These are phyloP conservation scores for Corythornis madagascariensis DNA, from an alignment of 2,113 vertebrate species.

Conservation along the genomic window DNA sequence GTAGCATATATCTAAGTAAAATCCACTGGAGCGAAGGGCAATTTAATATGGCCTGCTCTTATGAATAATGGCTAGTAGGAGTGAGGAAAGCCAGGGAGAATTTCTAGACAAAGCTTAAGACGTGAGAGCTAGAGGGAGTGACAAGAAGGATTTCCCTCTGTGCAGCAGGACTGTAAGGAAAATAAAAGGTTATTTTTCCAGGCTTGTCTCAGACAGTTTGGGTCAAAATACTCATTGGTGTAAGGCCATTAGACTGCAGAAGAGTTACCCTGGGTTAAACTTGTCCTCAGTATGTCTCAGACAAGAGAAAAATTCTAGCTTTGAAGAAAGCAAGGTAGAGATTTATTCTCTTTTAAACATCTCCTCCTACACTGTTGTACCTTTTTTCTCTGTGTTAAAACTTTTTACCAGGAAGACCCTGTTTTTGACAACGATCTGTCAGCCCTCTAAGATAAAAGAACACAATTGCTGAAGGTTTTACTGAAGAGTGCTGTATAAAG, in stretches of 20 bases:
- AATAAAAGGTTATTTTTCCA: constrained; percentile 30
- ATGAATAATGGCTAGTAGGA: background rate
- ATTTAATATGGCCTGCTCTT: background rate
- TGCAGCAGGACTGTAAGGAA: background rate
- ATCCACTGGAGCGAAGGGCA: background rate
- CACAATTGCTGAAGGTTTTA: background rate
- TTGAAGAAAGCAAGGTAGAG: constrained; percentile 29
- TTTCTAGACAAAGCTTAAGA: background rate
- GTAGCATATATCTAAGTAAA: background rate
- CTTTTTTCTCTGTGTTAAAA: background rate
- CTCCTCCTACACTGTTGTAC: constrained; percentile 41
- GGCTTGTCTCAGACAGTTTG: background rate
- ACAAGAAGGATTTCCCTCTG: constrained; percentile 28
- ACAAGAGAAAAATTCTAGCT: background rate
- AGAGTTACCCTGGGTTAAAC: constrained; percentile 28
- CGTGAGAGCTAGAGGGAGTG: background rate
- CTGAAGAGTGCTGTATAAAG: background rate
- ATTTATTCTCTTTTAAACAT: constrained; percentile 38
- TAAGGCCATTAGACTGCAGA: constrained; percentile 2
- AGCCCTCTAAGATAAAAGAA: constrained; percentile 33
- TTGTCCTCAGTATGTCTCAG: background rate
- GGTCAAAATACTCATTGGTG: constrained; percentile 14
- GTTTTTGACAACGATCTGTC: constrained; percentile 32
- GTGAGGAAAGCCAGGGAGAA: background rate
- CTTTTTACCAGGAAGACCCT: constrained; percentile 16